phyloP scores from a whole-genome alignment of 2,113 vertebrate species.

The Mesocricetus auratus region DNA sequence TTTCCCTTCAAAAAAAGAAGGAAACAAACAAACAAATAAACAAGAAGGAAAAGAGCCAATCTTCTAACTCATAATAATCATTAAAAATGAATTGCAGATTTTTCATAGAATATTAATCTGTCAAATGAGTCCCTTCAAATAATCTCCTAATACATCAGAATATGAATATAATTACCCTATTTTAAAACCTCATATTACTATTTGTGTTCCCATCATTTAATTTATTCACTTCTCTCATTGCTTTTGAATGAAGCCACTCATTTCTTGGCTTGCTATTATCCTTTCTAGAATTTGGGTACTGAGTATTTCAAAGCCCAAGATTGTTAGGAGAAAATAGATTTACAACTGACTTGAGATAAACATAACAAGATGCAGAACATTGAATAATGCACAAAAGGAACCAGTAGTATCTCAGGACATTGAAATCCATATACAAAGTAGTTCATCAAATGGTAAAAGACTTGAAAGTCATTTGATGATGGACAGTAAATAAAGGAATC shows the following conservation, averaged over 20 bases:
- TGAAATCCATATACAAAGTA: not conserved
- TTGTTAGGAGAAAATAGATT: not conserved
- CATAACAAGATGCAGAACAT: not conserved
- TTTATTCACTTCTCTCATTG: not conserved
- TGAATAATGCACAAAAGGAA: not conserved
- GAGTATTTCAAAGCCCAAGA: not conserved
- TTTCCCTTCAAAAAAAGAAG: too few relatives aligned
- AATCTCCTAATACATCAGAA: not conserved
- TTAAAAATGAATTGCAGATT: not conserved
- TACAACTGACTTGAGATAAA: not conserved
- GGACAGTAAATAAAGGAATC: not conserved
- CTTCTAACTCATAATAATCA: not conserved
- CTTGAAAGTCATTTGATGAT: not conserved
- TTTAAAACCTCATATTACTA: not conserved
- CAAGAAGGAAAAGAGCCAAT: too few relatives aligned
- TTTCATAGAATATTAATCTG: not conserved
- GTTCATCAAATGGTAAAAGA: not conserved
- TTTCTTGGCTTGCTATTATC: not conserved
- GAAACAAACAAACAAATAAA: too few relatives aligned
- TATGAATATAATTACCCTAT: not conserved
- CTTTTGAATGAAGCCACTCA: not conserved
- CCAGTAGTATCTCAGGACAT: not conserved
- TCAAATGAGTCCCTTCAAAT: not conserved
- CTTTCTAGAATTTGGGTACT: not conserved
- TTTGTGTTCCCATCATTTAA: not conserved